Percentiles rank a stretch among this genome's conserved stretches.
These are phyloP conservation scores for Augochlorella aurata DNA, from an alignment of 2,888 invertebrate species.

Conservation along the genomic window DNA sequence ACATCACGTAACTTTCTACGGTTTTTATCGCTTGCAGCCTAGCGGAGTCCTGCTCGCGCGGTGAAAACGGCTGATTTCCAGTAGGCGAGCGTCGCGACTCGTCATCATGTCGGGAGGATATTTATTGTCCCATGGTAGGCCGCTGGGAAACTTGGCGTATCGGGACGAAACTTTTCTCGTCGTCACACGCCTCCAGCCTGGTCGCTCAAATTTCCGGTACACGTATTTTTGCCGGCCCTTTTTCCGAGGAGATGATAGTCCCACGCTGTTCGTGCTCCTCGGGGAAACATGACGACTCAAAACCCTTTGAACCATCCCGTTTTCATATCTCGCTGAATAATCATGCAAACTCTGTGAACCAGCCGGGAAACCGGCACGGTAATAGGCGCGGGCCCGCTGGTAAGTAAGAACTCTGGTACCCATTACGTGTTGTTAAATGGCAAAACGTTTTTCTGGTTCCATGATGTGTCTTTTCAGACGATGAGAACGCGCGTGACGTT, in stretches of 20 bases:
- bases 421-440: constrained; percentile 42
- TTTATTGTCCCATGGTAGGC: constrained; percentile 35
- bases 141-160: constrained; percentile 29
- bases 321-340: constrained; percentile 27
- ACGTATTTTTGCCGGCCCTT: neutral
- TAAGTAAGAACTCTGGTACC: constrained; percentile 34
- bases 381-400: constrained; percentile 4
- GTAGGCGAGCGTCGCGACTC: constrained; percentile 4
- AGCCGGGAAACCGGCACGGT: constrained; percentile 8
- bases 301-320: constrained; percentile 22
- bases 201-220: constrained; percentile 24
- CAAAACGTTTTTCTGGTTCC: constrained; percentile 32
- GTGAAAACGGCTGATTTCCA: constrained; percentile 64
- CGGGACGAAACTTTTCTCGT: constrained; percentile 39
- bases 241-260: neutral
- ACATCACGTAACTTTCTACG: constrained; percentile 70
- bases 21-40: constrained; percentile 56
- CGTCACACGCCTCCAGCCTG: neutral
- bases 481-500: neutral
- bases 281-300: neutral
- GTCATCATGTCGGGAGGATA: constrained; percentile 27
- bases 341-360: neutral
- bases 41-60: constrained; percentile 3
- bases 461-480: neutral
- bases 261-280: neutral